A percentile compares a stretch with the other conserved stretches of the same genome.
Evolutionary conservation across 2,797 vertebrate genomes (phyloP).

Genomic region (Scleropages formosus): DNA sequence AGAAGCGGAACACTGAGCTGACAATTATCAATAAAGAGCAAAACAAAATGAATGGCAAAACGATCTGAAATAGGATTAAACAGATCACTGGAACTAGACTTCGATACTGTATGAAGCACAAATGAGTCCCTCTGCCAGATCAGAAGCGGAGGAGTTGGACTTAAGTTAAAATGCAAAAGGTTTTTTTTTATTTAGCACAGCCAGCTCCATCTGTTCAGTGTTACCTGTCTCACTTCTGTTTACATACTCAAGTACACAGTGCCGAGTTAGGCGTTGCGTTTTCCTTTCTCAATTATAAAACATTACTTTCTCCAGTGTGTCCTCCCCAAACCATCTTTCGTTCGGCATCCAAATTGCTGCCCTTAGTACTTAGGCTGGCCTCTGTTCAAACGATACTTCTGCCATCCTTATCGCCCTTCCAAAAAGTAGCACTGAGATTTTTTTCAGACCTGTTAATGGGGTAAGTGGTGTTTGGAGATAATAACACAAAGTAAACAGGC

Average conservation of each 20-base stretch:
- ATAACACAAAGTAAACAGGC: background rate
- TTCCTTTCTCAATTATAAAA: background rate
- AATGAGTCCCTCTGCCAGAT: background rate
- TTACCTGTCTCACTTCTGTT: conserved; percentile 12
- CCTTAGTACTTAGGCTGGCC: conserved; percentile 12
- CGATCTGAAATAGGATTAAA: background rate
- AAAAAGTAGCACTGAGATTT: background rate
- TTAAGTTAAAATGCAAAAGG: background rate
- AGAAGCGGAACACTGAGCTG: background rate
- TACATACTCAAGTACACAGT: conserved; percentile 19
- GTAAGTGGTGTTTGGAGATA: conserved; percentile 10
- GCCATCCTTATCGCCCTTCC: conserved; percentile 6
- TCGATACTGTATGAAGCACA: too few species aligned
- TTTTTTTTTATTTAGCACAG: conserved; percentile 9
- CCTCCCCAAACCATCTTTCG: conserved; percentile 26
- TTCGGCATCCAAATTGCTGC: conserved; percentile 19
- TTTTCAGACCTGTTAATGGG: conserved; percentile 15
- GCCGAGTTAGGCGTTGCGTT: conserved; percentile 8
- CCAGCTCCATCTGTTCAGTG: conserved; percentile 12
- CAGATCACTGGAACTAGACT: background rate
- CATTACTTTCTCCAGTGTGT: conserved; percentile 27
- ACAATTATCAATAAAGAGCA: background rate
- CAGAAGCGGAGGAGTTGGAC: background rate
- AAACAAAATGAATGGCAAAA: conserved; percentile 3
- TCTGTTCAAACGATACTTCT: background rate